A percentile compares a stretch with the other conserved stretches of the same genome.
phyloP scores from a whole-genome alignment of 1,140 invertebrate genomes.

The Bombyx mandarina region DNA sequence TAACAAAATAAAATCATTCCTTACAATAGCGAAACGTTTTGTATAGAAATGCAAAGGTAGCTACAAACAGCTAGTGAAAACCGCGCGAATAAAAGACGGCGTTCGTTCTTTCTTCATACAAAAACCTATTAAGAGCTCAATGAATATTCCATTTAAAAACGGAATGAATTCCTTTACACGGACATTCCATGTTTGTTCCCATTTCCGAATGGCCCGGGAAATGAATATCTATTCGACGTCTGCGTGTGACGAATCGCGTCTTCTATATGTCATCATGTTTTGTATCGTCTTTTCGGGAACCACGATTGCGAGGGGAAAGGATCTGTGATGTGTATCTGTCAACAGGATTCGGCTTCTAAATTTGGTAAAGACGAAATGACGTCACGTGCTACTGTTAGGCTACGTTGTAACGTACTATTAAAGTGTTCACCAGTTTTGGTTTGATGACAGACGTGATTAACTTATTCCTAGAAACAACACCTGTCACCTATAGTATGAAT shows the following conservation, averaged over 20 bases:
- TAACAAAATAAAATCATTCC: no score
- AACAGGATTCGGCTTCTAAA: no score
- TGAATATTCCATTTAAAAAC: conserved; percentile 7
- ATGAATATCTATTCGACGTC: conserved; percentile 16
- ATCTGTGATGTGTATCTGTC: not conserved
- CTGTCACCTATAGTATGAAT: no score
- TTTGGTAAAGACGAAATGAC: no score
- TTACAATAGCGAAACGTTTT: no score
- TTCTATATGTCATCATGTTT: conserved; percentile 22
- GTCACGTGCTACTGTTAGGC: no score
- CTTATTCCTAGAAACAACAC: no score
- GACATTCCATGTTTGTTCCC: conserved; percentile 9
- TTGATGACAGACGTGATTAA: no score
- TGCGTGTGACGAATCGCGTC: conserved; percentile 23
- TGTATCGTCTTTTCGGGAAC: not conserved
- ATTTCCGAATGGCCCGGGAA: conserved; percentile 6
- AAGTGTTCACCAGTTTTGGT: no score
- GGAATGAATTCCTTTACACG: not conserved
- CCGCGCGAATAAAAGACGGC: not conserved
- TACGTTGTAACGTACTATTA: no score
- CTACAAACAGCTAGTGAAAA: no score
- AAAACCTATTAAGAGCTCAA: conserved; percentile 4
- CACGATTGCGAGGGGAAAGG: not conserved
- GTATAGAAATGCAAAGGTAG: no score
- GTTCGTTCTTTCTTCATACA: not conserved